phyloP scores from a whole-genome alignment of 2,888 invertebrate genomes.

The Acheta domesticus region DNA sequence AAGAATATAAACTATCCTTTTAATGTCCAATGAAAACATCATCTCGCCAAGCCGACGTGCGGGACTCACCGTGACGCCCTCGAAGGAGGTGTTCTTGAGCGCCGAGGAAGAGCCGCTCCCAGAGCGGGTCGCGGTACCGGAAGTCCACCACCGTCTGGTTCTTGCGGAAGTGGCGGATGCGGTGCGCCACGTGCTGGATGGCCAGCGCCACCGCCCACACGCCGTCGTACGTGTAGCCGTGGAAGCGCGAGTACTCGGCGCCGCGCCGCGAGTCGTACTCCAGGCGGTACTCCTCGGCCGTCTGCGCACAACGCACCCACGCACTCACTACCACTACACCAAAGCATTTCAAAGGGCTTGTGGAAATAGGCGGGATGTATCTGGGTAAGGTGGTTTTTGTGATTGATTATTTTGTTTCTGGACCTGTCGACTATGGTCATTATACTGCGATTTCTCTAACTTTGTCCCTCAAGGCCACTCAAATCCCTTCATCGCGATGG shows the following conservation, averaged over 20 bases:
- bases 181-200: conserved; percentile 82
- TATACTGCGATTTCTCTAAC: too few species aligned
- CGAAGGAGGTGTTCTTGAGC: conserved; percentile 86
- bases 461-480: too few species aligned
- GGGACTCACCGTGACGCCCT: conserved; percentile 76
- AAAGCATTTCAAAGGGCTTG: too few species aligned
- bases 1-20: too few species aligned
- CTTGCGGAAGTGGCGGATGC: conserved; percentile 64
- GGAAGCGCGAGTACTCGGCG: conserved; percentile 85
- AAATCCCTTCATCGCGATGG: too few species aligned
- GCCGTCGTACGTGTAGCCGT: conserved; percentile 97
- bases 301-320: conserved; percentile 55
- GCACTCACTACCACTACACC: too few species aligned
- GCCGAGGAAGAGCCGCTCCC: conserved; percentile 87
- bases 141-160: conserved; percentile 80
- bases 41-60: background rate
- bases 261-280: conserved; percentile 81
- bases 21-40: too few species aligned
- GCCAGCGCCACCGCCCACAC: conserved; percentile 97
- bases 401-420: too few species aligned
- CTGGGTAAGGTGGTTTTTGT: too few species aligned
- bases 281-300: conserved; percentile 79
- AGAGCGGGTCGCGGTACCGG: conserved; percentile 76
- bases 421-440: too few species aligned
- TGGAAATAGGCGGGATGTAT: too few species aligned